Evolutionary conservation across 2,797 vertebrate genomes (phyloP), one percentile per base, ranked within the genome.

Genomic region (Sebastes hopkinsi): DNA sequence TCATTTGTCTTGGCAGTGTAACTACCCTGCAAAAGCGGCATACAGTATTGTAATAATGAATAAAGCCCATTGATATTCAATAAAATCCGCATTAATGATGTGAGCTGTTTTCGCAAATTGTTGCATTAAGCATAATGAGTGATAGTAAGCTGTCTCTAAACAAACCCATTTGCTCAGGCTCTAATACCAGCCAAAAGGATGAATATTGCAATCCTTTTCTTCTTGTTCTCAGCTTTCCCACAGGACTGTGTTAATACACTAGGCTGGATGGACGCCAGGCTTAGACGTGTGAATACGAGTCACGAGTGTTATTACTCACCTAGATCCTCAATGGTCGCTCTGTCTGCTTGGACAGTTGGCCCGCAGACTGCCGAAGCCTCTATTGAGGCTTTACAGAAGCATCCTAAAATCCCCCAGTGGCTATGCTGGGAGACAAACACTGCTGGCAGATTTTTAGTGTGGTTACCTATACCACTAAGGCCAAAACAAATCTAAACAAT

Each of bases 261-360:
- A 10, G 22, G 69, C 76, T 82, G 84, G 86, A 88, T 18, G 38
- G 64, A 82, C 66, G 85, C 87, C 87, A 88, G 61, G 32, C 69
- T 62, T 73, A 70, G 81, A 86, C 54, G 72, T 88, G 87, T 80
- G 87, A 88, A 80, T 87, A 73, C 76, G 85, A 87, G 81, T 85
- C 82, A 82, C 81, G 78, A 83, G 79, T 79, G 80, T 92, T 88
- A 87, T 91, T 90, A 88, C 84, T 89, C 88, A 92, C 87, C 87
- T 91, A 84, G 58, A 81, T 88, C 60, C 86, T 91, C 87, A 92
- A 90, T 91, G 86, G 81, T 65, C 54, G 54, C 77, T 80, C 86
- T 89, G 85, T 91, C 60, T 82, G 61, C 72, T 50, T 20, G 67
- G 79, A 87, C 88, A 90, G 81, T 90, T 62, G 87, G 75, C 60